Base-by-base conservation (phyloP, 2,113 vertebrate genomes). In the Onychostoma macrolepis region DNA sequence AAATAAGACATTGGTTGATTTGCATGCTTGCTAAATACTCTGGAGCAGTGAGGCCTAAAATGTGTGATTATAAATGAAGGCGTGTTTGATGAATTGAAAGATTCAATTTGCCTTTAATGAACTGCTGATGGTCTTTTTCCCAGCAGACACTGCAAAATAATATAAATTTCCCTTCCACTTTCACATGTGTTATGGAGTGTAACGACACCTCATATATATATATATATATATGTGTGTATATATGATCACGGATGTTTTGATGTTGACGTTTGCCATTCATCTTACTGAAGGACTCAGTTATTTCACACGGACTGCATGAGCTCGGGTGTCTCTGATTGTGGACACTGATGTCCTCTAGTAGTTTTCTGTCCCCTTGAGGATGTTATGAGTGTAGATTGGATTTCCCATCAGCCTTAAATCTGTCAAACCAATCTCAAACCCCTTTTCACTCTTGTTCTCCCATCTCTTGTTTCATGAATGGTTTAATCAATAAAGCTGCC, bases 321-420 rank as follows among this genome's bases (percentile, higher is more conserved):
- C 28, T 12, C 26, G 26, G 38, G 5, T 41, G 26, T 63, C 43
- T 50, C 7, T 36, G 76, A 79, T 28, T 58, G 67, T 48, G 19
- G 45, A 38, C 41, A 36, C 24, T 65, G 61, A 79, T 36, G 82
- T 65, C 21, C 43, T 83, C 8, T 53, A n/a, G 12, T 53, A n/a
- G 19, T 74, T 53, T 26, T 65, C 71, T 48, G 67, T 69, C 38
- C 61, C 69, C 74, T 74, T 43, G 58, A 79, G n/a, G 28, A n/a
- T 43, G 65, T 74, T 71, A 81, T 69, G 38, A 56, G 43, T 61
- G 43, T 72, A 86, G 84, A 89, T 87, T 87, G 58, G 24, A 81
- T 87, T 87, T 86, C 48, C 58, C 75, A 86, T 84, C 80, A 33
- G 48, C n/a, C 28, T 85, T 84, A 86, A 89, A 89, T 89, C 86